These are phyloP conservation scores for Leptopilina boulardi DNA, from an alignment of 1,140 invertebrate species.

Conservation along the genomic window DNA sequence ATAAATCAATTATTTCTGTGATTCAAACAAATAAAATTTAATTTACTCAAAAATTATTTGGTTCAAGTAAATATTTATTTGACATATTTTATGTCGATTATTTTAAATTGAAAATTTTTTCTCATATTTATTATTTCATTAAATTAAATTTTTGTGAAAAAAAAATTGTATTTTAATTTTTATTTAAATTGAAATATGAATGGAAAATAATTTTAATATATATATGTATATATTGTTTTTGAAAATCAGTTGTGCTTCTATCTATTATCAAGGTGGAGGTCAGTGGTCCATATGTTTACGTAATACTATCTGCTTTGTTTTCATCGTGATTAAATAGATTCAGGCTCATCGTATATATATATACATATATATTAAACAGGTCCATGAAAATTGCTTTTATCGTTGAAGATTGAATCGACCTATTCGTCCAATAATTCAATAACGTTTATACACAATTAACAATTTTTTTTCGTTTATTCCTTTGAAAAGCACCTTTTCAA, in stretches of 20 bases:
- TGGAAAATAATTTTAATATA: not conserved
- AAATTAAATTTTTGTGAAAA: no score
- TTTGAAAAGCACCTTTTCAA: not conserved
- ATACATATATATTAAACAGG: not conserved
- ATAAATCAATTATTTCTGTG: no score
- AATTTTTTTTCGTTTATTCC: constrained; percentile 2
- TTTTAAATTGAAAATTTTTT: no score
- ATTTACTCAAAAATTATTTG: no score
- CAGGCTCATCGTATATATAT: not conserved
- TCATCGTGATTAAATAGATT: constrained; percentile 21
- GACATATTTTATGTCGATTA: no score
- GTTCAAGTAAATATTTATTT: no score
- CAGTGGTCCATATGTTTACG: not conserved
- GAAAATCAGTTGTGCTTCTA: not conserved
- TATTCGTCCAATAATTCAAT: constrained; percentile 19
- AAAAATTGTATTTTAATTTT: no score
- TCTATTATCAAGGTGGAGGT: not conserved
- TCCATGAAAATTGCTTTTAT: constrained; percentile 26
- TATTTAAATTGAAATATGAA: not conserved
- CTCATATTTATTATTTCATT: no score
- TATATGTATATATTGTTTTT: not conserved
- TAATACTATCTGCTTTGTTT: constrained; percentile 28
- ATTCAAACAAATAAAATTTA: no score
- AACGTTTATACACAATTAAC: constrained; percentile 3
- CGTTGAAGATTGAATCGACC: constrained; percentile 1